Evolutionary conservation across 1,140 invertebrate species (phyloP).

Genomic region (Agrypnia vestita): DNA sequence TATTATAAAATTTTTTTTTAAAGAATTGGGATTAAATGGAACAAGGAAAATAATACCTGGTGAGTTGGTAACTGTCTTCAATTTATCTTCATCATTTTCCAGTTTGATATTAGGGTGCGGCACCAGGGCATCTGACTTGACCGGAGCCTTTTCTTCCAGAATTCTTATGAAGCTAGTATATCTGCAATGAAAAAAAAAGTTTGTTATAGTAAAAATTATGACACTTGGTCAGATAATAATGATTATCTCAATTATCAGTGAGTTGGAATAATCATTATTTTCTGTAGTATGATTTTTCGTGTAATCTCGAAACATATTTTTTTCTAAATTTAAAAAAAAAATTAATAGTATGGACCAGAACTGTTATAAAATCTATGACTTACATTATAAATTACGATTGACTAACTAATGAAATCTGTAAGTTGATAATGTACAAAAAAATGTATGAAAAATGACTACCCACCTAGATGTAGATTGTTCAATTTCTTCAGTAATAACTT

Average conservation of each 20-base stretch:
- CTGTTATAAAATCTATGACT: too few relatives aligned
- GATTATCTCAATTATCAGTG: too few relatives aligned
- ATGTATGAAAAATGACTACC: neutral
- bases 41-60: neutral
- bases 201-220: too few relatives aligned
- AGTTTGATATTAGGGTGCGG: constrained; percentile 23
- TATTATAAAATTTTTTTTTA: too few relatives aligned
- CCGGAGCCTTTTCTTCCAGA: constrained; percentile 10
- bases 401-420: neutral
- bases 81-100: neutral
- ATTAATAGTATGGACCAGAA: too few relatives aligned
- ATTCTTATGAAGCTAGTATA: constrained; percentile 21
- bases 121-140: constrained; percentile 31
- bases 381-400: too few relatives aligned
- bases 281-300: too few relatives aligned
- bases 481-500: neutral
- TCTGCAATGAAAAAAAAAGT: neutral
- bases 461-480: neutral
- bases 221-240: too few relatives aligned
- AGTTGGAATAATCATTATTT: too few relatives aligned
- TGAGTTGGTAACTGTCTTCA: neutral
- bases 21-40: too few relatives aligned
- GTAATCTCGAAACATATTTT: too few relatives aligned
- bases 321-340: too few relatives aligned
- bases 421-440: constrained; percentile 12